phyloP scores from a whole-genome alignment of 2,888 invertebrate genomes.

The Lypha dubia region DNA sequence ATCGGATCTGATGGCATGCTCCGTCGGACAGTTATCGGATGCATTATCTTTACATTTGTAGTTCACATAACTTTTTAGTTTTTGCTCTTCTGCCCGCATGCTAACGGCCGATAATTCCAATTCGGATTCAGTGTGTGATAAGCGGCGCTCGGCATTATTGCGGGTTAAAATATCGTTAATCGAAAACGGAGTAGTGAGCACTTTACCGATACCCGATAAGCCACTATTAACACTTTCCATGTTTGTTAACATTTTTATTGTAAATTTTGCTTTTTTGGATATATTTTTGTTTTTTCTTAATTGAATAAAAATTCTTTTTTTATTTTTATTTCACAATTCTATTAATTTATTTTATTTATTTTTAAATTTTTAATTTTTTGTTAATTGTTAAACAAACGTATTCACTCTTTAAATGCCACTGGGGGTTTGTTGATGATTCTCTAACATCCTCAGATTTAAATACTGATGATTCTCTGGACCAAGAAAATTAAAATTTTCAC shows the following conservation, averaged over 20 bases:
- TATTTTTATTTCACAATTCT: constrained; percentile 19
- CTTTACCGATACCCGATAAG: constrained; percentile 79
- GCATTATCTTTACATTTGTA: constrained; percentile 74
- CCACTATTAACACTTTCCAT: constrained; percentile 78
- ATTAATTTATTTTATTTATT: background rate
- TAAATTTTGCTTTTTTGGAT: no score
- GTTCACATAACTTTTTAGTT: constrained; percentile 76
- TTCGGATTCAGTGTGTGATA: constrained; percentile 76
- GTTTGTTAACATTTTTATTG: constrained; percentile 77
- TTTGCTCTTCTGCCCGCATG: constrained; percentile 69
- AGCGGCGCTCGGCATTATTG: constrained; percentile 71
- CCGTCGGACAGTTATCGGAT: constrained; percentile 73
- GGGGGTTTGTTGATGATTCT: constrained; percentile 57
- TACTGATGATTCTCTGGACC: constrained; percentile 69
- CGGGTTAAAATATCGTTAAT: constrained; percentile 89
- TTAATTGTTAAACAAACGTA: background rate
- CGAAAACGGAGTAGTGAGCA: constrained; percentile 87
- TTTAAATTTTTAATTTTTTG: constrained; percentile 11
- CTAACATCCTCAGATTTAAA: constrained; percentile 58
- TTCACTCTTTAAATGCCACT: constrained; percentile 45
- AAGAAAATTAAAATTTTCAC: constrained; percentile 42
- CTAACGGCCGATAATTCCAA: constrained; percentile 74
- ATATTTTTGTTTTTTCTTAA: constrained; percentile 33
- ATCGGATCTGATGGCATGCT: constrained; percentile 15
- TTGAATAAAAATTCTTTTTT: constrained; percentile 16